Evolutionary conservation across 1,140 invertebrate species (phyloP).

Genomic region (Lepidurus arcticus): DNA sequence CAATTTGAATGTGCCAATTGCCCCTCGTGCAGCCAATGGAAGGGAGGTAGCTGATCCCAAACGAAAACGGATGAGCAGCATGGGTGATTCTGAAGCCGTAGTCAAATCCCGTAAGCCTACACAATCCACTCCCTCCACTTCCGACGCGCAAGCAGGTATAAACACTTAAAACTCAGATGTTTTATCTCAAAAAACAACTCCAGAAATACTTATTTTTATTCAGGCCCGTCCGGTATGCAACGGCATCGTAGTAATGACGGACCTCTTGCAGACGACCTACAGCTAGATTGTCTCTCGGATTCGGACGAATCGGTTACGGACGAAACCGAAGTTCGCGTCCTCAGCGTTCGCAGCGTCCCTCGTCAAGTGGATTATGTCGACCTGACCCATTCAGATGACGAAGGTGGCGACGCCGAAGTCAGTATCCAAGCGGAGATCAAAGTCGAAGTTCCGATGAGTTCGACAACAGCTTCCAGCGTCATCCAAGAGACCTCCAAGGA

Average conservation of each 20-base stretch:
- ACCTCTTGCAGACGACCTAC: conserved; percentile 66
- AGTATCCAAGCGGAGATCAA: conserved; percentile 32
- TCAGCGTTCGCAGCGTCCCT: conserved; percentile 35
- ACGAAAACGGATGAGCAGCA: conserved; percentile 29
- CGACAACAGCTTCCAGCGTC: conserved; percentile 31
- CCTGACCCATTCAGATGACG: conserved; percentile 46
- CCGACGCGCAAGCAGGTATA: conserved; percentile 22
- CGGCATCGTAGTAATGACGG: conserved; percentile 45
- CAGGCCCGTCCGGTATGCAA: conserved; percentile 33
- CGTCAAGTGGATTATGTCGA: conserved; percentile 56
- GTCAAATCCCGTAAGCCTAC: conserved; percentile 29
- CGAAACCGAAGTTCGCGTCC: conserved; percentile 52
- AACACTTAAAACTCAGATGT: too few species aligned
- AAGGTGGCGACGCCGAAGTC: conserved; percentile 32
- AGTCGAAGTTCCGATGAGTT: conserved; percentile 33
- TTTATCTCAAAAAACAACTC: too few species aligned
- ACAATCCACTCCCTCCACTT: neutral
- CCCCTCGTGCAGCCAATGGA: neutral
- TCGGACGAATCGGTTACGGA: conserved; percentile 41
- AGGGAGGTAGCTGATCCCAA: neutral
- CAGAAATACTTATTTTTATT: neutral
- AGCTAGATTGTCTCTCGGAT: conserved; percentile 63
- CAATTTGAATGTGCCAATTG: neutral
- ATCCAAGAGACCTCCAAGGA: conserved; percentile 34
- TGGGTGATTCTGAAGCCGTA: conserved; percentile 26